phyloP scores from a whole-genome alignment of 2,113 vertebrate species.

The Hippocampus abdominalis region DNA sequence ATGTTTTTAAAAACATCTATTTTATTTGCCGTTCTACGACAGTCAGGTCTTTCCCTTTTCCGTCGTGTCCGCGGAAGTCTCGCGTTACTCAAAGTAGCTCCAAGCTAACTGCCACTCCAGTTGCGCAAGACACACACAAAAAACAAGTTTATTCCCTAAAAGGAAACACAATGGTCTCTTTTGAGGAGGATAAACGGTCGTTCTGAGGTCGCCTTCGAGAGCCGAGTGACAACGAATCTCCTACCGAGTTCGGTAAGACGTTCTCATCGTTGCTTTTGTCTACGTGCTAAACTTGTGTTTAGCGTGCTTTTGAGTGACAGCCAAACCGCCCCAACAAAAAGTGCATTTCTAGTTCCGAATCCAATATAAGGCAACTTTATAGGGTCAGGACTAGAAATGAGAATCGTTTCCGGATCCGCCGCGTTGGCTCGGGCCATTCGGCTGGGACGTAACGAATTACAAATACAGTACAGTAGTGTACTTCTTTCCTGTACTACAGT shows the following conservation, averaged over 20 bases:
- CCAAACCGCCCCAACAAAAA: neutral
- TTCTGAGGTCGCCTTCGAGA: neutral
- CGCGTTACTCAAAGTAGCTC: no score
- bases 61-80: no score
- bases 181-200: neutral
- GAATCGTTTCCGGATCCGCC: neutral
- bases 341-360: neutral
- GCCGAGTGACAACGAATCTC: neutral
- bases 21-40: no score
- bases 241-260: conserved; percentile 28
- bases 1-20: no score
- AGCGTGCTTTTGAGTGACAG: conserved; percentile 6
- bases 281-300: conserved; percentile 6
- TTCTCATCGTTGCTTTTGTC: conserved; percentile 5
- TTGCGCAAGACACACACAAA: no score
- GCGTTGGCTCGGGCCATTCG: neutral
- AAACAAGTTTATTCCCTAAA: neutral
- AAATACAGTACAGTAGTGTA: no score
- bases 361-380: neutral
- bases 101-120: no score
- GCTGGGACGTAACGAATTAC: neutral
- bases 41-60: no score
- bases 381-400: neutral
- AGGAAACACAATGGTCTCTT: neutral
- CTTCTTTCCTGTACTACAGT: no score